Conservation (phyloP, 2,888 invertebrate genomes). For the Lycaena phlaeas region DNA sequence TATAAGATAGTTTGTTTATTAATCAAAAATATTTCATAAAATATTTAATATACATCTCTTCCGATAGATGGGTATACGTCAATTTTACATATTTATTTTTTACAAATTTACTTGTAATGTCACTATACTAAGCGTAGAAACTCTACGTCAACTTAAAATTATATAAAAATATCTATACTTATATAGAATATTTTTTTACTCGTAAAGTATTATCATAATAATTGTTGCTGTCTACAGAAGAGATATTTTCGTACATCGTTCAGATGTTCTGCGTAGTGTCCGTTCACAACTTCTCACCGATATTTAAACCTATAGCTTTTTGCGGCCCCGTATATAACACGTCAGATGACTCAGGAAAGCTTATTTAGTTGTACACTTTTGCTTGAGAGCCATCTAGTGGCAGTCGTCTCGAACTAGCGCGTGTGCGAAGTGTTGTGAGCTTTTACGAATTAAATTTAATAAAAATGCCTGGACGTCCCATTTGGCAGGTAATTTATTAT, state of each 20-base stretch:
- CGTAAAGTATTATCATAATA: slow-evolving; percentile 33
- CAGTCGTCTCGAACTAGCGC: slow-evolving; percentile 39
- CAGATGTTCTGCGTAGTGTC: slow-evolving; percentile 56
- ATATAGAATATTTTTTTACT: not conserved
- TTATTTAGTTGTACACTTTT: slow-evolving; percentile 66
- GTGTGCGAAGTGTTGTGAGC: slow-evolving; percentile 43
- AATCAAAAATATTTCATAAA: too few species aligned
- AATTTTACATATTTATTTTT: too few species aligned
- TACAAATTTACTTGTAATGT: too few species aligned
- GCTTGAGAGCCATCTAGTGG: slow-evolving; percentile 70
- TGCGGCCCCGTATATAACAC: slow-evolving; percentile 65
- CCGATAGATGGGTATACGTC: too few species aligned
- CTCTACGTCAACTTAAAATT: too few species aligned
- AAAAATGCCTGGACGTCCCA: slow-evolving; percentile 83
- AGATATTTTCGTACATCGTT: slow-evolving; percentile 61
- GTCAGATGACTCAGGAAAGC: slow-evolving; percentile 59
- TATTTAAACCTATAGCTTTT: slow-evolving; percentile 53
- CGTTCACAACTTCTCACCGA: slow-evolving; percentile 38
- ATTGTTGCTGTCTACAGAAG: slow-evolving; percentile 41
- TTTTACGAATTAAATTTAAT: slow-evolving; percentile 27
- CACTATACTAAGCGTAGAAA: too few species aligned
- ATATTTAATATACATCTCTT: too few species aligned
- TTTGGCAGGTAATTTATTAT: slow-evolving; percentile 77
- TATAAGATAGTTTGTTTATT: too few species aligned
- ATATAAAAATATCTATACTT: too few species aligned